phyloP scores from a whole-genome alignment of 2,797 vertebrate species.

The Ciconia nigra region DNA sequence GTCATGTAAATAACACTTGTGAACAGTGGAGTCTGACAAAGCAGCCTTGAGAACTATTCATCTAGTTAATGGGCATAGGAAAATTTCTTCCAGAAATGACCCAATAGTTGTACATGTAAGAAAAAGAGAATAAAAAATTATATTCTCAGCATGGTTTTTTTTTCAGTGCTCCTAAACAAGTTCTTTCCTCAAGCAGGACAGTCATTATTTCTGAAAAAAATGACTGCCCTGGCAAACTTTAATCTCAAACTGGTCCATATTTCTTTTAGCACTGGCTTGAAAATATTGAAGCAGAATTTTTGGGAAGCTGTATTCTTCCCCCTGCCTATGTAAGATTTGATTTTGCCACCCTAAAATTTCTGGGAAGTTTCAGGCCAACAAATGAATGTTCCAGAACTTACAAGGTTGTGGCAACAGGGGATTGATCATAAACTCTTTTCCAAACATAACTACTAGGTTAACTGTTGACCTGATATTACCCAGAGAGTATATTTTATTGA shows the following conservation, averaged over 20 bases:
- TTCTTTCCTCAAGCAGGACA: neutral
- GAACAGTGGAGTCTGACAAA: neutral
- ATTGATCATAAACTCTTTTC: slow-evolving; percentile 35
- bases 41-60: neutral
- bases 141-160: neutral
- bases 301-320: neutral
- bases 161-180: neutral
- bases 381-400: neutral
- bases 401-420: neutral
- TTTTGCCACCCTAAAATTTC: slow-evolving; percentile 1
- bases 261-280: neutral
- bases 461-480: slow-evolving; percentile 13
- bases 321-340: neutral
- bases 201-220: neutral
- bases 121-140: neutral
- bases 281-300: neutral
- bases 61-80: neutral
- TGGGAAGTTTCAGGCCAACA: neutral
- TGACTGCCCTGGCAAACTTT: neutral
- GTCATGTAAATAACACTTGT: slow-evolving; percentile 1
- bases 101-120: neutral
- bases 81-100: neutral
- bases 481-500: slow-evolving; percentile 39
- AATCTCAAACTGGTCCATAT: neutral
- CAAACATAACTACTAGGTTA: slow-evolving; percentile 35